Percentiles rank a stretch among this genome's conserved stretches.
Conservation (phyloP, 2,888 invertebrate genomes). For the Trilocha varians region DNA sequence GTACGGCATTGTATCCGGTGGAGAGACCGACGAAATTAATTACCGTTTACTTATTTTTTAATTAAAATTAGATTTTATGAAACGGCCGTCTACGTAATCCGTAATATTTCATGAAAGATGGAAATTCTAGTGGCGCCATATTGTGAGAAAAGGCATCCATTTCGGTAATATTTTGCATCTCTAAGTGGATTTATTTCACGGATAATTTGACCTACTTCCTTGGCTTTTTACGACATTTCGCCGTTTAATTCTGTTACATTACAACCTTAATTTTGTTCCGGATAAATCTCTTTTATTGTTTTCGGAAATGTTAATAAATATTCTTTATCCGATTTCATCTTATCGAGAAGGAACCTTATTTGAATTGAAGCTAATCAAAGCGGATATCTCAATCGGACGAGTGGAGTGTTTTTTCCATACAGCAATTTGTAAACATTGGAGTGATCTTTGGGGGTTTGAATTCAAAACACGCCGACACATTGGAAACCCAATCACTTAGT, state of each 20-base stretch:
- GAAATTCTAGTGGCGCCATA: constrained; percentile 67
- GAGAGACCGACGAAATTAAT: constrained; percentile 52
- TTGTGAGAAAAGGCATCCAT: constrained; percentile 64
- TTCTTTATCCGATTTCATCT: constrained; percentile 14
- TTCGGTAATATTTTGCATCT: constrained; percentile 61
- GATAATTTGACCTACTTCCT: constrained; percentile 50
- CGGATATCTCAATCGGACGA: constrained; percentile 42
- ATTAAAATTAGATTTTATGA: constrained; percentile 65
- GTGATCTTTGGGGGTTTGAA: constrained; percentile 49
- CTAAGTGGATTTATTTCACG: constrained; percentile 52
- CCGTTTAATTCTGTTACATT: constrained; percentile 24
- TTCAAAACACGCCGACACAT: constrained; percentile 59
- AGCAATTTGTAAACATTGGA: constrained; percentile 66
- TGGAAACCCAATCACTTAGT: constrained; percentile 70
- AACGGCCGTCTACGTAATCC: constrained; percentile 54
- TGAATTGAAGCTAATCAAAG: constrained; percentile 35
- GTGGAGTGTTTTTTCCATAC: constrained; percentile 34
- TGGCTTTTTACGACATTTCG: constrained; percentile 29
- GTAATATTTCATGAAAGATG: constrained; percentile 69
- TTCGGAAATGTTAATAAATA: constrained; percentile 17
- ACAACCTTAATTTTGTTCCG: constrained; percentile 25
- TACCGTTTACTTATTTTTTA: constrained; percentile 64
- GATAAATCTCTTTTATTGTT: constrained; percentile 23
- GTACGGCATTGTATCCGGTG: constrained; percentile 48
- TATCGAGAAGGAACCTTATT: constrained; percentile 26